These are phyloP conservation scores for Tipula unca DNA, from an alignment of 2,888 invertebrate genomes.

Conservation along the genomic window DNA sequence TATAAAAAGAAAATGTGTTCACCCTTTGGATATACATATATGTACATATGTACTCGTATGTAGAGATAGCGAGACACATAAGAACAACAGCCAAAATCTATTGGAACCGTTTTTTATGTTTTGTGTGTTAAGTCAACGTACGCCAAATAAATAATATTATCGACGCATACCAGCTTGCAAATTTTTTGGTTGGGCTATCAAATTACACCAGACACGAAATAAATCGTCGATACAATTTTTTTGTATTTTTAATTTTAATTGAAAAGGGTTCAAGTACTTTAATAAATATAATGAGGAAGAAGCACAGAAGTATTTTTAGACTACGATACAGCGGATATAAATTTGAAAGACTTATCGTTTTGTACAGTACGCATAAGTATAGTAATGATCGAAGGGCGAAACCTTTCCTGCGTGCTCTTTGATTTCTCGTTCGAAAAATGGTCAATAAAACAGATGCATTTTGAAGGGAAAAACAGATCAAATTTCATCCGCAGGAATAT, in stretches of 20 bases:
- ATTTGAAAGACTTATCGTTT: background rate
- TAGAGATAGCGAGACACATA: too few species aligned
- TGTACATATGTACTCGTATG: background rate
- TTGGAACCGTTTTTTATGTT: background rate
- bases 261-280: background rate
- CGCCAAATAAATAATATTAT: background rate
- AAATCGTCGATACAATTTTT: background rate
- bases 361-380: too few species aligned
- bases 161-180: background rate
- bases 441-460: background rate
- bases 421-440: background rate
- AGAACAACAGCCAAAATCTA: background rate
- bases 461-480: background rate
- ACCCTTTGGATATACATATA: background rate
- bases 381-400: background rate
- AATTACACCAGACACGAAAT: background rate
- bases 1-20: background rate
- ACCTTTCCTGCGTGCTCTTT: background rate
- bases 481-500: background rate
- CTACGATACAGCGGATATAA: background rate
- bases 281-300: background rate
- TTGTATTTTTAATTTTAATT: background rate
- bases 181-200: background rate
- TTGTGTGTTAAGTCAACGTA: background rate
- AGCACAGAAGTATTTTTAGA: background rate